These are phyloP conservation scores for Pollimyrus isidori DNA, from an alignment of 2,113 vertebrate species.

Conservation along the genomic window DNA sequence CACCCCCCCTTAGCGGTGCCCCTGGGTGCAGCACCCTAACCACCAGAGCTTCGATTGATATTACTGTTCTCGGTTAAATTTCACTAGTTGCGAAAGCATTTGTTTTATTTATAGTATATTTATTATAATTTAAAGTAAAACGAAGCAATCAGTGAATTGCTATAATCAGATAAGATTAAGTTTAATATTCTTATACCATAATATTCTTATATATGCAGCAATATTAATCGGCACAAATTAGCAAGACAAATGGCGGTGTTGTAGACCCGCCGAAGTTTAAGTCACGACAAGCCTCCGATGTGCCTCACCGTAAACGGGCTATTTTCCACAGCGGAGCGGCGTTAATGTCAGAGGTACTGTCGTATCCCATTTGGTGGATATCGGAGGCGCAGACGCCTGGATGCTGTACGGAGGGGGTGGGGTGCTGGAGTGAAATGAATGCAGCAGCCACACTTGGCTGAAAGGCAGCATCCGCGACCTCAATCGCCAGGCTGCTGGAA, in stretches of 20 bases:
- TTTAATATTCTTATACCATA: background rate
- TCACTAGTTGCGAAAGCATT: background rate
- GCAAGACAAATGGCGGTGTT: background rate
- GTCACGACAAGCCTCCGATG: background rate
- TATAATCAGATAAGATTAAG: background rate
- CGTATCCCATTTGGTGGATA: slow-evolving; percentile 14
- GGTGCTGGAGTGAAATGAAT: slow-evolving; percentile 30
- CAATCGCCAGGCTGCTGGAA: background rate
- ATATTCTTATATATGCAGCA: background rate
- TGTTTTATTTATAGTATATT: background rate
- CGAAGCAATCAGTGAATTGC: background rate
- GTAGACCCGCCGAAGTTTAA: background rate
- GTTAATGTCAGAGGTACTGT: slow-evolving; percentile 22
- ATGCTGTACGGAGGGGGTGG: slow-evolving; percentile 7
- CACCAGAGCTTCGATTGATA: background rate
- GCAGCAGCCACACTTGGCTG: slow-evolving; percentile 24
- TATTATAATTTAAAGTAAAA: background rate
- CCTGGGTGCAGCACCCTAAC: background rate
- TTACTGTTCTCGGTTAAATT: background rate
- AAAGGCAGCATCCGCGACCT: slow-evolving; percentile 24
- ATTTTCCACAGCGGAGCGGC: background rate
- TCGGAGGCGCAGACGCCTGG: background rate
- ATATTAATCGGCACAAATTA: background rate
- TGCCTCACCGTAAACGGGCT: background rate
- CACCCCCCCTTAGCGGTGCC: too few species aligned